These are phyloP conservation scores for Sipha flava DNA, from an alignment of 1,140 invertebrate genomes.

Conservation along the genomic window DNA sequence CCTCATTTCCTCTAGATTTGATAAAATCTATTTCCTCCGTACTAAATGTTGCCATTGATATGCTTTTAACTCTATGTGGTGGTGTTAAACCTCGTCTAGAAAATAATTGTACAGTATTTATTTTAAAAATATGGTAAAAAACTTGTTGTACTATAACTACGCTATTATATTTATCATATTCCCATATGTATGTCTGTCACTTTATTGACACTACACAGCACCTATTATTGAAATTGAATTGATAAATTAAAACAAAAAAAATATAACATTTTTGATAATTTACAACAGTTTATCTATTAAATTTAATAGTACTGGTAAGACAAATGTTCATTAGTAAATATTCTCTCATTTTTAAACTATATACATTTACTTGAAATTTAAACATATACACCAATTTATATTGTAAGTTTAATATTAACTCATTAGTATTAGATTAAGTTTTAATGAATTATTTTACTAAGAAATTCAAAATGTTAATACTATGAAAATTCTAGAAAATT, in stretches of 20 bases:
- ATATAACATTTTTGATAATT: neutral
- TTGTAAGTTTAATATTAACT: too few species aligned
- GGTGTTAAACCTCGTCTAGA: constrained; percentile 88
- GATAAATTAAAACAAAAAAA: neutral
- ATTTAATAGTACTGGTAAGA: neutral
- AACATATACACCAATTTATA: too few species aligned
- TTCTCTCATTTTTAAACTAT: neutral
- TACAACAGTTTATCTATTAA: neutral
- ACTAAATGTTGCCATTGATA: constrained; percentile 96
- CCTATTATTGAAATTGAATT: neutral
- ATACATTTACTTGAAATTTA: too few species aligned
- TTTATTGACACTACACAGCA: neutral
- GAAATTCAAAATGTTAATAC: too few species aligned
- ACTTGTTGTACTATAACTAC: neutral
- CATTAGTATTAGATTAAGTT: too few species aligned
- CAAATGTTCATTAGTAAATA: neutral
- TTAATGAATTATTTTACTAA: too few species aligned
- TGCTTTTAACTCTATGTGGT: constrained; percentile 95
- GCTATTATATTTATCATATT: neutral
- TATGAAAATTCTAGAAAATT: too few species aligned
- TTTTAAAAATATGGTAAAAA: neutral
- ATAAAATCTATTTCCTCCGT: constrained; percentile 91
- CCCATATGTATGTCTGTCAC: neutral
- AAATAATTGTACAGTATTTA: constrained; percentile 37
- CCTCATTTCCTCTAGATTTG: constrained; percentile 82